A percentile compares a stretch with the other conserved stretches of the same genome.
These are phyloP conservation scores for Drosophila gaucha DNA, from an alignment of 2,888 invertebrate genomes.

Conservation along the genomic window DNA sequence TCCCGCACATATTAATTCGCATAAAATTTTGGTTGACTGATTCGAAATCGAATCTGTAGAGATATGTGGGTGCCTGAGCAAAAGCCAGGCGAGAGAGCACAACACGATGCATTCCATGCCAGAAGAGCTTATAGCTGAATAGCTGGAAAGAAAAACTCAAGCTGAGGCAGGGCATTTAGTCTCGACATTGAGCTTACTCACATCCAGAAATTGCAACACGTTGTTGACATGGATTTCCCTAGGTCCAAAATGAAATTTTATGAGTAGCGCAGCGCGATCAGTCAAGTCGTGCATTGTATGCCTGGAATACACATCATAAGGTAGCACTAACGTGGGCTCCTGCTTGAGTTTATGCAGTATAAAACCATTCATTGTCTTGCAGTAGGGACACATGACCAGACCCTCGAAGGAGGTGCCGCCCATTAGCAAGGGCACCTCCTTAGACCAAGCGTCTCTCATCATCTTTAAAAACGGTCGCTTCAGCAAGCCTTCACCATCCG, in stretches of 20 bases:
- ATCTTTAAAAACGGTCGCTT: conserved; percentile 64
- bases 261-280: conserved; percentile 72
- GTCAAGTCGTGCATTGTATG: conserved; percentile 39
- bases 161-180: not conserved
- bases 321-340: conserved; percentile 62
- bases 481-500: conserved; percentile 31
- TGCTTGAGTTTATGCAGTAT: conserved; percentile 51
- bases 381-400: conserved; percentile 70
- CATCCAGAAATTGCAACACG: conserved; percentile 80
- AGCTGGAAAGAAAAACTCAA: conserved; percentile 62
- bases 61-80: conserved; percentile 75
- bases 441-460: conserved; percentile 79
- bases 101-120: conserved; percentile 82
- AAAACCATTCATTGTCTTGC: conserved; percentile 38
- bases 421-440: conserved; percentile 79
- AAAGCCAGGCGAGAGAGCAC: conserved; percentile 69
- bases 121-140: conserved; percentile 80
- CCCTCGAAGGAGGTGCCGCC: conserved; percentile 83
- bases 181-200: conserved; percentile 50
- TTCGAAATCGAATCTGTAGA: conserved; percentile 83
- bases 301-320: conserved; percentile 64
- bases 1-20: conserved; percentile 74
- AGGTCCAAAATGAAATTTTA: conserved; percentile 84
- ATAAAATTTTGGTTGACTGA: conserved; percentile 81
- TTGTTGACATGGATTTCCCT: conserved; percentile 42